Base-by-base conservation (phyloP, 2,888 invertebrate species). In the Drosophila affinis region DNA sequence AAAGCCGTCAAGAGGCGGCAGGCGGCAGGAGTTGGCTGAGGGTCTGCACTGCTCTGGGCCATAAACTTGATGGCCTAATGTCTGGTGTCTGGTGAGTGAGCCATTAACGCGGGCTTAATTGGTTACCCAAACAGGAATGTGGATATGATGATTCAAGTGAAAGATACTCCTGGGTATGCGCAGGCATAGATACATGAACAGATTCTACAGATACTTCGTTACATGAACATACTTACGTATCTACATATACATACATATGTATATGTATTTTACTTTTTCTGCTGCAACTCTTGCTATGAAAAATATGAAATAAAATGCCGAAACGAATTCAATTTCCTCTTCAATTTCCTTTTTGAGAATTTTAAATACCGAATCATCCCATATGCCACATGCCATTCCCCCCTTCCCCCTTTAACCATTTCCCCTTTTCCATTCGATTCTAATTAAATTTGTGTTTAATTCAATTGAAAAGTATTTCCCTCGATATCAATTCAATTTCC, bases 271-370 rank as follows among this genome's bases (percentile, higher is more conserved):
- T 4, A 32, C 12, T 39, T 7, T 14, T 7, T 68, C 29, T 9
- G 24, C 6, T 27, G 5, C 56, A 56, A 49, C 32, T 45, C 67
- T 49, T 45, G 49, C 67, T 45, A 34, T 57, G 49, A 57, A 68
- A 68, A 51, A 68, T 51, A 0, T 51, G 45, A 48, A 67, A 68
- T 68, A 67, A 57, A 68, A 56, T 49, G 44, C 49, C 45, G 54
- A 18, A 32, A 45, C 32, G 55, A 67, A 67, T 68, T 68, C 67
- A 57, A 67, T 68, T 68, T 68, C 71, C 70, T 17, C 27, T 53
- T 68, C 32, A 44, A 68, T 69, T 70, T 68, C 59, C 67, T 49
- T 14, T 14, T 67, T 24, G 10, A 39, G 45, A 34, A 27, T 46
- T 67, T 34, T 34, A 34, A 56, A 44, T 67, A 49, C 21, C 1